Percentiles rank a stretch among this genome's conserved stretches.
Conservation (phyloP, 2,113 vertebrate genomes). For the Stercorarius parasiticus region DNA sequence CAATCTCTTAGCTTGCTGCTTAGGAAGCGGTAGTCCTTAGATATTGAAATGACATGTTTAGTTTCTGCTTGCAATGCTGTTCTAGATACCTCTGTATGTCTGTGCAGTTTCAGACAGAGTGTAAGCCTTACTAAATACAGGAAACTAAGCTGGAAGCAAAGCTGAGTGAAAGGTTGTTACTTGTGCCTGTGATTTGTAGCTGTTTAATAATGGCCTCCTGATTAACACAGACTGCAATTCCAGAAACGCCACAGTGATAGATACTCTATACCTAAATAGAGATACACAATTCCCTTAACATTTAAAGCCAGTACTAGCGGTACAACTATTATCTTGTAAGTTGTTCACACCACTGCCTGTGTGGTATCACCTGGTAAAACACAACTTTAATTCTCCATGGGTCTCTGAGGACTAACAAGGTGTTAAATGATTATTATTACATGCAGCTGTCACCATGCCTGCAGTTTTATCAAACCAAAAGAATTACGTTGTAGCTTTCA, state of each 20-base stretch:
- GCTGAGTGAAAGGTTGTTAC: slow-evolving; percentile 2
- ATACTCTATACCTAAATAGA: not conserved
- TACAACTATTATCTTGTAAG: not conserved
- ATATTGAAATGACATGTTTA: slow-evolving; percentile 50
- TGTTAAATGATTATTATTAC: not conserved
- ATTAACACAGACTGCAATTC: slow-evolving; percentile 34
- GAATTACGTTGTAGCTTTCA: not conserved
- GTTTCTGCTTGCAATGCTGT: not conserved
- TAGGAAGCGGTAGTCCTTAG: not conserved
- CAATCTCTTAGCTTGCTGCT: not conserved
- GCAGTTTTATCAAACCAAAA: not conserved
- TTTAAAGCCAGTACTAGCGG: not conserved
- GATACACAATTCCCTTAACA: not conserved
- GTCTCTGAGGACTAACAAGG: not conserved
- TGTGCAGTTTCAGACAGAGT: not conserved
- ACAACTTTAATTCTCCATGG: not conserved
- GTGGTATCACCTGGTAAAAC: not conserved
- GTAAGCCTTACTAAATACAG: not conserved
- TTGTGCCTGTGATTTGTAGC: not conserved
- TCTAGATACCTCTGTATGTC: not conserved
- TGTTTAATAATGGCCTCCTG: slow-evolving; percentile 32
- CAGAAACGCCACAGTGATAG: slow-evolving; percentile 14
- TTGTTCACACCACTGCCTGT: not conserved
- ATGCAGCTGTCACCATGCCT: not conserved
- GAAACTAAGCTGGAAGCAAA: not conserved